Percentiles rank a stretch among this genome's conserved stretches.
These are phyloP conservation scores for Macrosteles quadrilineatus DNA, from an alignment of 1,140 invertebrate genomes.

Conservation along the genomic window DNA sequence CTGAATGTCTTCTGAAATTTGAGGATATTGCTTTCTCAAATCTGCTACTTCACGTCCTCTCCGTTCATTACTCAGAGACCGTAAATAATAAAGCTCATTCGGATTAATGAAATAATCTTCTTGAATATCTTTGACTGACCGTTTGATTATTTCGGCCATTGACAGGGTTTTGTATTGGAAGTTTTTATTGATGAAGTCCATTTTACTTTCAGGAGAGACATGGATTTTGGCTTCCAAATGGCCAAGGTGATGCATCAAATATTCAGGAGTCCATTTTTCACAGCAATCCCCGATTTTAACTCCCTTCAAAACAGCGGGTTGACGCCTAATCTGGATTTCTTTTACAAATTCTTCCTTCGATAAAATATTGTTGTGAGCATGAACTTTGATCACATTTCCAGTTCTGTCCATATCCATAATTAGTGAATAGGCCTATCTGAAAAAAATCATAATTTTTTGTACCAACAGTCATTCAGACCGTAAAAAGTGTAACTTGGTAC, in stretches of 20 bases:
- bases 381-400: not conserved
- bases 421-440: too few relatives aligned
- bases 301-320: constrained; percentile 49
- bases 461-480: too few relatives aligned
- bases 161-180: constrained; percentile 58
- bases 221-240: constrained; percentile 56
- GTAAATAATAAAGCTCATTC: constrained; percentile 58
- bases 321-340: constrained; percentile 12
- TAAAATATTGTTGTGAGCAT: constrained; percentile 3
- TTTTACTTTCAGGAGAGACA: constrained; percentile 50
- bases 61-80: constrained; percentile 57
- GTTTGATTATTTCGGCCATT: constrained; percentile 53
- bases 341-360: constrained; percentile 15
- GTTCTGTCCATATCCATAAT: too few relatives aligned
- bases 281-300: constrained; percentile 56
- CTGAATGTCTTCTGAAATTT: constrained; percentile 53
- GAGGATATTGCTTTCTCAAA: constrained; percentile 54
- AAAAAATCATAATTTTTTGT: too few relatives aligned
- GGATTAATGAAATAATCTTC: constrained; percentile 48
- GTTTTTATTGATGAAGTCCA: constrained; percentile 62
- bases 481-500: too few relatives aligned
- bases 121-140: constrained; percentile 44
- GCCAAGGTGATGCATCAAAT: constrained; percentile 51
- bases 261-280: constrained; percentile 56
- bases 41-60: constrained; percentile 58